These are phyloP conservation scores for Liodrosophila aerea DNA, from an alignment of 2,888 invertebrate genomes.

Conservation along the genomic window DNA sequence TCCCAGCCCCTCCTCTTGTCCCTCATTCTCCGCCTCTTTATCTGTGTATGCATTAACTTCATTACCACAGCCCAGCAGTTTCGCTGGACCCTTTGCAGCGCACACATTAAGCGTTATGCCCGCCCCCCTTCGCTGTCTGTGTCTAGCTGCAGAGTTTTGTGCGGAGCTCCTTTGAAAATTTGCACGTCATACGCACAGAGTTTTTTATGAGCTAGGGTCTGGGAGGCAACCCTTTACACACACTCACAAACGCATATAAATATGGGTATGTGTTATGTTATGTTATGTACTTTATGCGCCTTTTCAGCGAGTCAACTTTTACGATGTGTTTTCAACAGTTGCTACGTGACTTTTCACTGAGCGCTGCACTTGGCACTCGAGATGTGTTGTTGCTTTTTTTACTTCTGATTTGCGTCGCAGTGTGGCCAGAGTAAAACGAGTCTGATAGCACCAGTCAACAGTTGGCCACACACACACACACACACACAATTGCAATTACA, in stretches of 20 bases:
- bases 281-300: constrained; percentile 24
- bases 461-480: constrained; percentile 49
- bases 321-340: constrained; percentile 72
- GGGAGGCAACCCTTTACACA: constrained; percentile 46
- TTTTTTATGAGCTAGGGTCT: constrained; percentile 51
- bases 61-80: constrained; percentile 48
- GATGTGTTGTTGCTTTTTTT: constrained; percentile 38
- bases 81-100: constrained; percentile 35
- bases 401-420: neutral
- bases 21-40: neutral
- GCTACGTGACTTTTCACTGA: constrained; percentile 70
- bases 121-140: neutral
- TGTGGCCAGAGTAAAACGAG: neutral
- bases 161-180: constrained; percentile 62
- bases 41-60: constrained; percentile 59
- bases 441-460: constrained; percentile 55
- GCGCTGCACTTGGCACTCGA: constrained; percentile 52
- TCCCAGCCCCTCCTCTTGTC: neutral
- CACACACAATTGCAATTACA: neutral
- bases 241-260: neutral
- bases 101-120: constrained; percentile 55
- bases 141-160: constrained; percentile 10
- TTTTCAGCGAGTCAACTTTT: constrained; percentile 55
- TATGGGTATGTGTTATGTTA: constrained; percentile 2
- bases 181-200: constrained; percentile 70